A percentile compares a stretch with the other conserved stretches of the same genome.
These are phyloP conservation scores for Amniataba percoides DNA, from an alignment of 2,797 vertebrate species.

Conservation along the genomic window DNA sequence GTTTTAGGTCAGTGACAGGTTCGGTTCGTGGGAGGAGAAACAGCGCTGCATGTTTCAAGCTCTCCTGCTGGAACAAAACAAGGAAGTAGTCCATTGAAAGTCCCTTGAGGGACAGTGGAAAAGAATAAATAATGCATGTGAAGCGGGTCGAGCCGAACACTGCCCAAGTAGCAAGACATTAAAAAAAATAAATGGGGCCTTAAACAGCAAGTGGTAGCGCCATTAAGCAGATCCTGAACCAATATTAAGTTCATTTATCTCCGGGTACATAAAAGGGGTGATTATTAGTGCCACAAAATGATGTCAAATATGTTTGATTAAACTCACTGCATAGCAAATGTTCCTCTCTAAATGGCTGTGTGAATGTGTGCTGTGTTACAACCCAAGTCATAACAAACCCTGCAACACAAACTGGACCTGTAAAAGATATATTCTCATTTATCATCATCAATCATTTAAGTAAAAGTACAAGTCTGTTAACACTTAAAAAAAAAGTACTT, in stretches of 20 bases:
- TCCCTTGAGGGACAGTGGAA: slow-evolving; percentile 52
- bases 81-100: slow-evolving; percentile 42
- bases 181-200: slow-evolving; percentile 23
- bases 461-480: too few relatives aligned
- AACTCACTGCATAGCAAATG: neutral
- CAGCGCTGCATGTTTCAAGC: neutral
- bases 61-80: slow-evolving; percentile 41
- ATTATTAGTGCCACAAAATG: neutral
- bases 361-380: neutral
- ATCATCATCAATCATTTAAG: too few relatives aligned
- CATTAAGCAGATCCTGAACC: slow-evolving; percentile 4
- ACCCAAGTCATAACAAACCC: too few relatives aligned
- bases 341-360: neutral
- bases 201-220: neutral
- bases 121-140: slow-evolving; percentile 74
- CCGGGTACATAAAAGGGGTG: neutral
- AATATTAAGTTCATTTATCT: neutral
- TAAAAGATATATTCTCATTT: too few relatives aligned
- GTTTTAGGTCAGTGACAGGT: neutral
- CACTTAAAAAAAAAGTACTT: too few relatives aligned
- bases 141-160: slow-evolving; percentile 30
- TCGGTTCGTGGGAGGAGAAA: neutral
- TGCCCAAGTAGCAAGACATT: slow-evolving; percentile 18
- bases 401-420: too few relatives aligned
- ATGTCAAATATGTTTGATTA: neutral